phyloP scores from a whole-genome alignment of 1,140 invertebrate genomes.

The Notospermus geniculatus region DNA sequence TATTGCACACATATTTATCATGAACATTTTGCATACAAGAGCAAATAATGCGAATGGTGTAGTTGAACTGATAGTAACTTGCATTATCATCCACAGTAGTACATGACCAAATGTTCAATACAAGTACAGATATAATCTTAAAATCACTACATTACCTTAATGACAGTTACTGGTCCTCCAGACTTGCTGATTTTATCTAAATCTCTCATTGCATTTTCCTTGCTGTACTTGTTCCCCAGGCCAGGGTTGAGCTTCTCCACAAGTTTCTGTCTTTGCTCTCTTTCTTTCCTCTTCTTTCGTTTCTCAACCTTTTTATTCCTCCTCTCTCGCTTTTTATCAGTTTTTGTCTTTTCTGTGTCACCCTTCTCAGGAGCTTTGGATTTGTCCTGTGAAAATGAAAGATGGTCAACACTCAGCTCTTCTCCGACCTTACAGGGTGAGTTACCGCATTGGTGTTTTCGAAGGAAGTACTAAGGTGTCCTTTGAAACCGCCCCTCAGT shows the following conservation, averaged over 20 bases:
- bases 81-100: background rate
- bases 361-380: slow-evolving; percentile 75
- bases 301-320: slow-evolving; percentile 74
- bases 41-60: background rate
- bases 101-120: background rate
- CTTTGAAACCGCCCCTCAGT: too few relatives aligned
- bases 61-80: background rate
- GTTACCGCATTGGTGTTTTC: too few relatives aligned
- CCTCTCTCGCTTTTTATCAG: slow-evolving; percentile 86
- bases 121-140: too few relatives aligned
- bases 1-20: background rate
- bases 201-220: slow-evolving; percentile 60
- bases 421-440: too few relatives aligned
- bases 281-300: slow-evolving; percentile 22
- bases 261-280: slow-evolving; percentile 26
- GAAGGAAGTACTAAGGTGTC: too few relatives aligned
- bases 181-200: slow-evolving; percentile 53
- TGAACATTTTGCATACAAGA: background rate
- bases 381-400: slow-evolving; percentile 60
- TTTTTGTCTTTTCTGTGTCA: slow-evolving; percentile 74
- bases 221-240: slow-evolving; percentile 63
- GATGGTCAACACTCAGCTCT: background rate
- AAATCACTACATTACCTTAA: too few relatives aligned
- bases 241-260: slow-evolving; percentile 54
- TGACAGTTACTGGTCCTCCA: slow-evolving; percentile 32